Evolutionary conservation across 2,888 invertebrate genomes (phyloP), one percentile per base, ranked within the genome.

Genomic region (Tigriopus californicus): DNA sequence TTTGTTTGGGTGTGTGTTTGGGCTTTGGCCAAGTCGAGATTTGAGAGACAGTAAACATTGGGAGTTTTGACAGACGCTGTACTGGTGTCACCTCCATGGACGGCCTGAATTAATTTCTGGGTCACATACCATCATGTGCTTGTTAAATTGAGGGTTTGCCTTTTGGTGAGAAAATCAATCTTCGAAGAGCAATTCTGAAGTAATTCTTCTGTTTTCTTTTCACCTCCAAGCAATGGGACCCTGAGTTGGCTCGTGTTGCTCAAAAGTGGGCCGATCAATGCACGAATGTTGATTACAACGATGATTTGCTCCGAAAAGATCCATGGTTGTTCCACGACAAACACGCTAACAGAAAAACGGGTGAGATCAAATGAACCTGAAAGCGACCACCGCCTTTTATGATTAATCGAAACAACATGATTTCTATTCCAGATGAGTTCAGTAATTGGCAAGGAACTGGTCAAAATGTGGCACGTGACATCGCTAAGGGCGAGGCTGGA

Each of bases 261-360:
- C 58, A 58, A 25, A 58, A 58, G 22, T 58, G 58, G 58, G 58
- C 58, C 22, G 58, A 58, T 22, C 58, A 58, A 33, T 58, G 58
- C 18, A 49, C 40, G n/a, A 40, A 58, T 15, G 58, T 58, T 12
- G 58, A 58, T 33, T 58, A 58, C 48, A 58, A 41, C 15, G 10
- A 49, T 6, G 58, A 58, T 25, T 12, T 24, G 6, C 47, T 49
- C 24, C 22, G 58, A 24, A 47, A 48, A 25, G 58, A 58, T 49
- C 58, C 58, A 8, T 46, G n/a, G n/a, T 58, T 58, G 33, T 58
- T 33, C 22, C 58, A 58, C 48, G 58, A 58, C 41, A 18, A 44
- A n/a, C 58, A 58, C 8, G 24, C 48, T 18, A n/a, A 58, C 13
- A 48, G 58, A 49, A 58, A 58, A 49, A 46, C 49, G 12, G 47